Percentiles rank a stretch among this genome's conserved stretches.
Evolutionary conservation across 2,113 vertebrate genomes (phyloP).

Genomic region (Rhinolophus ferrumequinum): DNA sequence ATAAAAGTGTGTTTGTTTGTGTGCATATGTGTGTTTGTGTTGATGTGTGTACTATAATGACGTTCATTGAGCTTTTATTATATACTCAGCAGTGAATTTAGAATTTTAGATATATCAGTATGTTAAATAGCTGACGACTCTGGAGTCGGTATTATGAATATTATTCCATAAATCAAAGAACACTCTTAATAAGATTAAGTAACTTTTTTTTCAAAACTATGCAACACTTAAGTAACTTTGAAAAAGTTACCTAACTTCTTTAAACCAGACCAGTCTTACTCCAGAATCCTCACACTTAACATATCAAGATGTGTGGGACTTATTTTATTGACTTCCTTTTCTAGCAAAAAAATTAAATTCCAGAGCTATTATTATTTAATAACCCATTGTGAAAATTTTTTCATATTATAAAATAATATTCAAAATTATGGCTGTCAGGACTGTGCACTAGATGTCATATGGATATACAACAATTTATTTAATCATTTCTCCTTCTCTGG

Average conservation of each 20-base stretch:
- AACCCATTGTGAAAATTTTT: neutral
- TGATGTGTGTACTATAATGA: neutral
- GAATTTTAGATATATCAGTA: neutral
- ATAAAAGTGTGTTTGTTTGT: neutral
- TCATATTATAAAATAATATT: neutral
- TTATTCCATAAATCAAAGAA: neutral
- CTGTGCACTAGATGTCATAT: neutral
- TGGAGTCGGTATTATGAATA: neutral
- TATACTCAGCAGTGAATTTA: neutral
- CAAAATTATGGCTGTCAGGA: neutral
- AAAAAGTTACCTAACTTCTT: neutral
- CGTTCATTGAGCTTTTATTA: neutral
- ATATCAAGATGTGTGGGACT: neutral
- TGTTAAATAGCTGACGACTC: neutral
- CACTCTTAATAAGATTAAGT: neutral
- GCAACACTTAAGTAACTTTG: neutral
- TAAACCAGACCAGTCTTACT: neutral
- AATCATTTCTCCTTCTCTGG: neutral
- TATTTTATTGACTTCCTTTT: constrained; percentile 13
- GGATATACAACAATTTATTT: neutral
- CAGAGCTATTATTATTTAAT: neutral
- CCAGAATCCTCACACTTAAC: neutral
- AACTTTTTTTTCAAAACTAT: constrained; percentile 19
- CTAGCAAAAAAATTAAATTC: neutral
- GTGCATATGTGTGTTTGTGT: neutral